Base-by-base conservation (phyloP, 2,113 vertebrate species). In the Xenus cinereus region DNA sequence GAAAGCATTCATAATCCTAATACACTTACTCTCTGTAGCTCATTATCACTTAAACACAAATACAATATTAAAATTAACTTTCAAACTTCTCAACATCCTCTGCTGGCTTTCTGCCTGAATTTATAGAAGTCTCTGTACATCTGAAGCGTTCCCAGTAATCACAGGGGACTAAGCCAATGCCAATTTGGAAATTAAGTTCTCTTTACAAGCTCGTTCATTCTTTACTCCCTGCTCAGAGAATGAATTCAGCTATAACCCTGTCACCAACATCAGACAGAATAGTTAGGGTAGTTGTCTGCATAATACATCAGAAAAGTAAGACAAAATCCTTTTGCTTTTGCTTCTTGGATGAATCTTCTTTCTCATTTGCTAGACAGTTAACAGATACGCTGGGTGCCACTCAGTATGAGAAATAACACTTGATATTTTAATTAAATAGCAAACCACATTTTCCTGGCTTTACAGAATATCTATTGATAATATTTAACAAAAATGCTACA, bases 351-450 rank as follows among this genome's bases (percentile, higher is more conserved):
- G 8, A 41, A 51, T 27, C 2, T 32, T 67, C 24, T 54, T 85
- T 63, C 19, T 64, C 9, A 16, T 77, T 87, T 62, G 4, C n/a
- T 56, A 12, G 15, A 11, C 10, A 76, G 39, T 20, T 24, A 45
- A 56, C 8, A 68, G 22, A 16, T 21, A 14, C 3, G n/a, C 2
- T 33, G 7, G 1, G 10, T 71, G 17, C 0, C 12, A 12, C 53
- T 78, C 32, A 59, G 15, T 26, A 50, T 35, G 6, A 76, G 66
- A 96, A 96, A 68, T 30, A 73, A 11, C 21, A 46, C 10, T 21
- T 11, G 3, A 18, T 83, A 15, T 14, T 45, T 76, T 87, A 64
- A 51, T 84, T 12, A 39, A 81, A 32, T 21, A 66, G 28, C n/a
- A 76, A 33, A 2, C 0, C 5, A 18, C 5, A 20, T 43, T 87